phyloP scores from a whole-genome alignment of 2,113 vertebrate species.

The Sinocyclocheilus maitianheensis region DNA sequence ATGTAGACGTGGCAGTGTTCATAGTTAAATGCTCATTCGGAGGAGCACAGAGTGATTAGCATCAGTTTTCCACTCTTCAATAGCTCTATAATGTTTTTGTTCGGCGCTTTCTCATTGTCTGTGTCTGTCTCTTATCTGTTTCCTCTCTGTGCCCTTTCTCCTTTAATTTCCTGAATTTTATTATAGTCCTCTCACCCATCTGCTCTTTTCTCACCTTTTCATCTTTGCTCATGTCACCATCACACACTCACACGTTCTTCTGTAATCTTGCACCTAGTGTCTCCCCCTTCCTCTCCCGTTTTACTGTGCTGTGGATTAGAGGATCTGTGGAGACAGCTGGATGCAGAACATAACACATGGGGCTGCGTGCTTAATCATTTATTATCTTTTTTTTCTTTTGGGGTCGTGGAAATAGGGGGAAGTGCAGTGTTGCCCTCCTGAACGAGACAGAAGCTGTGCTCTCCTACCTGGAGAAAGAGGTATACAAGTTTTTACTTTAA shows the following conservation, averaged over 20 bases:
- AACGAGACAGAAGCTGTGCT: slow-evolving; percentile 95
- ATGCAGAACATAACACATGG: background rate
- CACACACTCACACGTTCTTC: slow-evolving; percentile 36
- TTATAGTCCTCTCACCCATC: slow-evolving; percentile 16
- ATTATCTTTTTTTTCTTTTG: slow-evolving; percentile 2
- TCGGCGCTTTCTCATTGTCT: background rate
- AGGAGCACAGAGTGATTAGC: slow-evolving; percentile 14
- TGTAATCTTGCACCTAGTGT: slow-evolving; percentile 41
- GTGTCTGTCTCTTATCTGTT: slow-evolving; percentile 21
- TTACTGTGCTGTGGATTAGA: slow-evolving; percentile 32
- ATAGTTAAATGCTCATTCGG: background rate
- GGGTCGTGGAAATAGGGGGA: slow-evolving; percentile 79
- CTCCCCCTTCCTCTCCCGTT: slow-evolving; percentile 26
- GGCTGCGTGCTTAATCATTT: slow-evolving; percentile 29
- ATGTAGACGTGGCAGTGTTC: slow-evolving; percentile 2
- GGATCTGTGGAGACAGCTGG: background rate
- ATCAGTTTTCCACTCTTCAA: slow-evolving; percentile 12
- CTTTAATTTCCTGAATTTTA: slow-evolving; percentile 26
- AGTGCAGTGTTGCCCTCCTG: slow-evolving; percentile 94
- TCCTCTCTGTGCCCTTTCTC: slow-evolving; percentile 29
- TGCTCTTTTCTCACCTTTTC: slow-evolving; percentile 49
- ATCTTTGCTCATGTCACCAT: slow-evolving; percentile 45
- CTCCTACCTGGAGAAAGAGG: slow-evolving; percentile 97
- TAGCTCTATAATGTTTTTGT: background rate
- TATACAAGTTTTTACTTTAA: slow-evolving; percentile 60